phyloP scores from a whole-genome alignment of 2,797 vertebrate species.

The Fringilla coelebs region DNA sequence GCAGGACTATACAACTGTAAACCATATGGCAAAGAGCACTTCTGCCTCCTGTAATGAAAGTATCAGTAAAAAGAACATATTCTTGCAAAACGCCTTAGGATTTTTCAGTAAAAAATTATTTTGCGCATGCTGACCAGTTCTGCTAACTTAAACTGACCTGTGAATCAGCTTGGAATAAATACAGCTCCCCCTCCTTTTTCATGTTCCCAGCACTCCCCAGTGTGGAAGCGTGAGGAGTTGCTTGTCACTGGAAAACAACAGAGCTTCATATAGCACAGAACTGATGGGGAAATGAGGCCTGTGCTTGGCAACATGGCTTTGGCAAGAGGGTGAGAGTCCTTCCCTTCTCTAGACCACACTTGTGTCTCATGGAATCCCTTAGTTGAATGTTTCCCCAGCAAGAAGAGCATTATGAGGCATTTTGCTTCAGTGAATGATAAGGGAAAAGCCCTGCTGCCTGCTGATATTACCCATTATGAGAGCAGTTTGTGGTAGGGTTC shows the following conservation, averaged over 20 bases:
- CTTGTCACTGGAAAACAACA: background rate
- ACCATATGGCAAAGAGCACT: background rate
- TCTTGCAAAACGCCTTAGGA: background rate
- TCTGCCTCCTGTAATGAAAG: background rate
- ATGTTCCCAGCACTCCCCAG: background rate
- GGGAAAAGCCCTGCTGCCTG: background rate
- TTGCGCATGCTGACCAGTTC: accelerated
- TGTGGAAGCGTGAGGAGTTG: background rate
- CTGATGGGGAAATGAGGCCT: background rate
- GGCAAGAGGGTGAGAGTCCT: background rate
- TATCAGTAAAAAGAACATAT: background rate
- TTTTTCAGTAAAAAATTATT: background rate
- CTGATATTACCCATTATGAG: background rate
- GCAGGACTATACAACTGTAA: background rate
- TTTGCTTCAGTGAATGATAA: background rate
- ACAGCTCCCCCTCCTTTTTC: background rate
- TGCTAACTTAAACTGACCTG: background rate
- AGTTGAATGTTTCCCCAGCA: background rate
- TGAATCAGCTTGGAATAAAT: background rate
- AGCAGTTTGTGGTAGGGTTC: background rate
- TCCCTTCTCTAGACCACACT: background rate
- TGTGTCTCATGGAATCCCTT: background rate
- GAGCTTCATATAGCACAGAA: background rate
- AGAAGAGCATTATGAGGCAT: background rate
- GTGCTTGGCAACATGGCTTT: background rate